Conservation (phyloP, 2,797 vertebrate genomes). For the Thamnophis elegans region DNA sequence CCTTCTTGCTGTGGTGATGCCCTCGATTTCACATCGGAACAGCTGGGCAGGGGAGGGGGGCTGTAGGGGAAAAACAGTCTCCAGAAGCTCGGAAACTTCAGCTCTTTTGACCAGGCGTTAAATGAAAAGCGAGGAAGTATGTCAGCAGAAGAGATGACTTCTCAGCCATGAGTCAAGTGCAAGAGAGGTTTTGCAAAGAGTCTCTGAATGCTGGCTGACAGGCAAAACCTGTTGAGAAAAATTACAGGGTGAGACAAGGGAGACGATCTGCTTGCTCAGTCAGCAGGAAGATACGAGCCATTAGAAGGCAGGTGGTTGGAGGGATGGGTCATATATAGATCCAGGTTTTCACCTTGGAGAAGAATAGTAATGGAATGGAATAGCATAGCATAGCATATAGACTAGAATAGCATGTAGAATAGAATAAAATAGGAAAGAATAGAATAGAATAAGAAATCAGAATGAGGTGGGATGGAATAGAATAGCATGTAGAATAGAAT, state of each 20-base stretch:
- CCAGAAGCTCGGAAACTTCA: not conserved
- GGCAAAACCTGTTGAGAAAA: constrained; percentile 1
- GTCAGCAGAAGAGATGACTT: not conserved
- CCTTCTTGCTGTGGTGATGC: not conserved
- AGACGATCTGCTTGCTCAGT: not conserved
- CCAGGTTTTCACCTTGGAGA: not conserved
- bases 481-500: too few relatives aligned
- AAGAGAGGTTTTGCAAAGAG: not conserved
- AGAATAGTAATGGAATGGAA: too few relatives aligned
- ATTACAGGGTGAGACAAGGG: not conserved
- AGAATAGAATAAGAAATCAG: too few relatives aligned
- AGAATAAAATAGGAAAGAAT: too few relatives aligned
- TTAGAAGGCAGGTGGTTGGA: not conserved
- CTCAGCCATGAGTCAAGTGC: not conserved
- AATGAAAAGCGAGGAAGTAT: not conserved
- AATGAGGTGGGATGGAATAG: too few relatives aligned
- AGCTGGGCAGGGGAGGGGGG: too few relatives aligned
- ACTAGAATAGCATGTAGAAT: too few relatives aligned
- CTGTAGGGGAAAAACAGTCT: not conserved
- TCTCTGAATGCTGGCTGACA: not conserved
- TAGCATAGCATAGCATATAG: too few relatives aligned
- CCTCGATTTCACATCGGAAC: not conserved
- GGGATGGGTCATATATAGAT: accelerated
- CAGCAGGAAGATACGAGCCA: too few relatives aligned
- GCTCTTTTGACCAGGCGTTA: not conserved